phyloP scores from a whole-genome alignment of 2,797 vertebrate species.

The Malurus leucopterus region DNA sequence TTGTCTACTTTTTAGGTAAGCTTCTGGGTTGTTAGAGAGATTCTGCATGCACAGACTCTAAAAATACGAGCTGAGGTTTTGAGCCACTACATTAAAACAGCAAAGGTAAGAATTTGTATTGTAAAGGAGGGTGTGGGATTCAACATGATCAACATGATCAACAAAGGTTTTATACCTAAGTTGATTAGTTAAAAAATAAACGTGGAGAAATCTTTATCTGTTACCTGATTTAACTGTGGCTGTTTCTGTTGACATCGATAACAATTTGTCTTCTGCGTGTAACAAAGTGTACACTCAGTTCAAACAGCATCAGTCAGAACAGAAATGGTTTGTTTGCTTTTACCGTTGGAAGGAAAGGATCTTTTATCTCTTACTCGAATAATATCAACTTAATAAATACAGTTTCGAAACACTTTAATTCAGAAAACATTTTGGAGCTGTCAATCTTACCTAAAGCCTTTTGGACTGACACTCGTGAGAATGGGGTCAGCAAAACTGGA shows the following conservation, averaged over 20 bases:
- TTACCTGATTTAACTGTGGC: not conserved
- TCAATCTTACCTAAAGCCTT: not conserved
- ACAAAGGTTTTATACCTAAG: not conserved
- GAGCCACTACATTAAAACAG: conserved; percentile 97
- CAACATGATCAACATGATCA: not conserved
- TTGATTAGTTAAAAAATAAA: not conserved
- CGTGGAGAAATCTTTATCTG: not conserved
- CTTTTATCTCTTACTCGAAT: not conserved
- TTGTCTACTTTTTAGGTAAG: conserved; percentile 82
- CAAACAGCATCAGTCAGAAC: not conserved
- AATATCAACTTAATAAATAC: not conserved
- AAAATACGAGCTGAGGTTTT: conserved; percentile 98
- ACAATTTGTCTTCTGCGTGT: not conserved
- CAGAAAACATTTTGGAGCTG: not conserved
- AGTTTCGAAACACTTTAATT: not conserved
- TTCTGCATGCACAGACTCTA: conserved; percentile 95
- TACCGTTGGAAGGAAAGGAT: not conserved
- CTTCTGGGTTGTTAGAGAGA: conserved; percentile 98
- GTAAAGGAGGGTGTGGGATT: not conserved
- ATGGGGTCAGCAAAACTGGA: not conserved
- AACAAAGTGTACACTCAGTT: not conserved
- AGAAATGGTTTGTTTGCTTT: not conserved
- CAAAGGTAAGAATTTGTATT: conserved; percentile 83
- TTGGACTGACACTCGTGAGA: not conserved
- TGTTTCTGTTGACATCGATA: not conserved